Evolutionary conservation across 2,113 vertebrate species (phyloP).

Genomic region (Stictonetta naevosa): DNA sequence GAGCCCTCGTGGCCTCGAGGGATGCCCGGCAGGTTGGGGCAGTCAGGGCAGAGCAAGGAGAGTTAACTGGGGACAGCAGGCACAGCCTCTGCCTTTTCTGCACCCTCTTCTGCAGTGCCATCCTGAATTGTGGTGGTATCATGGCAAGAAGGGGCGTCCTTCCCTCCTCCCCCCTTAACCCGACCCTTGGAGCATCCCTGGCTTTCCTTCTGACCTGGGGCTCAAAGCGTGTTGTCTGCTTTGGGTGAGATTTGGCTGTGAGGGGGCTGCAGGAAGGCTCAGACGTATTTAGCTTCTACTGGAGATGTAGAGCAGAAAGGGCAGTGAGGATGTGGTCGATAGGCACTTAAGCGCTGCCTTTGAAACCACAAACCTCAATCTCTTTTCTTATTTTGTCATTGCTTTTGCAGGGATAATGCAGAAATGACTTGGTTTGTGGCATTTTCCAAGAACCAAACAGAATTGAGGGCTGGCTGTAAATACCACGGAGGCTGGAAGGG

Average conservation of each 20-base stretch:
- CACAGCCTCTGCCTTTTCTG: neutral
- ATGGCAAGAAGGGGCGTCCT: neutral
- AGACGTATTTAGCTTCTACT: neutral
- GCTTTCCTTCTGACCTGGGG: neutral
- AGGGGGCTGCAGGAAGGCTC: neutral
- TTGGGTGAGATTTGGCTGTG: neutral
- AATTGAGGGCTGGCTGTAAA: neutral
- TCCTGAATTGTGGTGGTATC: neutral
- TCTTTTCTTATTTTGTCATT: neutral
- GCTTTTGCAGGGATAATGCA: neutral
- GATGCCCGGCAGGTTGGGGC: neutral
- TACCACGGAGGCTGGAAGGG: neutral
- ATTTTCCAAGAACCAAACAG: neutral
- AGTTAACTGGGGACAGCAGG: neutral
- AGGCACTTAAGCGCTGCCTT: neutral
- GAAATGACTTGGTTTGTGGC: neutral
- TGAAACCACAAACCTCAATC: neutral
- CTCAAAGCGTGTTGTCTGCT: neutral
- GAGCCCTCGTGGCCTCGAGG: neutral
- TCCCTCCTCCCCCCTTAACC: neutral
- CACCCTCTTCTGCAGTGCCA: neutral
- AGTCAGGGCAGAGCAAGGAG: rapidly evolving
- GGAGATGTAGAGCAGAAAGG: neutral
- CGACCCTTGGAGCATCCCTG: neutral
- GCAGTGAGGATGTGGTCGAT: neutral